Evolutionary conservation across 1,140 invertebrate genomes (phyloP).

Genomic region (Caenorhabditis tropicalis): DNA sequence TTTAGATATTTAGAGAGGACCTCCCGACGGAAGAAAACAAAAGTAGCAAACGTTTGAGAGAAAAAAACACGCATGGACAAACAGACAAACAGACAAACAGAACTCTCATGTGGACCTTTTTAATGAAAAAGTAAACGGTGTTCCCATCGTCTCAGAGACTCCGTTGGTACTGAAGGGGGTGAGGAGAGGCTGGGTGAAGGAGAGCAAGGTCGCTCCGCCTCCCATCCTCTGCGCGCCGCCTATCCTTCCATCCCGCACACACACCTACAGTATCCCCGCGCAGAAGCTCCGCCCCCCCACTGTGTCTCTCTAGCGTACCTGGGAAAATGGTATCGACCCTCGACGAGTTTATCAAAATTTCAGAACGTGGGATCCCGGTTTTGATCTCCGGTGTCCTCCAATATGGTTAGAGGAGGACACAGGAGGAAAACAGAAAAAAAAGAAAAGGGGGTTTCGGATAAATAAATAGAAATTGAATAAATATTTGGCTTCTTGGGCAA

Average conservation of each 20-base stretch:
- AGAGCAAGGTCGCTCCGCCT: background rate
- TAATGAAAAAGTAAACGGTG: background rate
- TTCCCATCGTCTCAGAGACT: background rate
- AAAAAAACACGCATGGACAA: background rate
- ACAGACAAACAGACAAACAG: background rate
- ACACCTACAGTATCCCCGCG: background rate
- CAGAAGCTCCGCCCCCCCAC: background rate
- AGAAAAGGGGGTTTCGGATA: background rate
- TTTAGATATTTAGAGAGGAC: background rate
- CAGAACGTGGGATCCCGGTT: background rate
- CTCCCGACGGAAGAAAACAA: background rate
- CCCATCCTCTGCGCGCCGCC: background rate
- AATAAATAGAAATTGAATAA: slow-evolving; percentile 46
- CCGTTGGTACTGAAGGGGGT: background rate
- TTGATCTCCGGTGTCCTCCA: background rate
- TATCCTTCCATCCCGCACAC: background rate
- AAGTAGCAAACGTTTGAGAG: background rate
- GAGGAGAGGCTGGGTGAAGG: background rate
- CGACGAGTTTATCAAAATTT: background rate
- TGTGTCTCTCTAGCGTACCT: background rate
- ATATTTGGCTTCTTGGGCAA: slow-evolving; percentile 44
- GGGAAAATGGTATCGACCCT: background rate
- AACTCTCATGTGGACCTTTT: background rate
- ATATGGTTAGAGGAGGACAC: background rate
- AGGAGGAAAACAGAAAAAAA: background rate